Conservation (phyloP, 2,797 vertebrate species). For the Sciurus vulgaris region DNA sequence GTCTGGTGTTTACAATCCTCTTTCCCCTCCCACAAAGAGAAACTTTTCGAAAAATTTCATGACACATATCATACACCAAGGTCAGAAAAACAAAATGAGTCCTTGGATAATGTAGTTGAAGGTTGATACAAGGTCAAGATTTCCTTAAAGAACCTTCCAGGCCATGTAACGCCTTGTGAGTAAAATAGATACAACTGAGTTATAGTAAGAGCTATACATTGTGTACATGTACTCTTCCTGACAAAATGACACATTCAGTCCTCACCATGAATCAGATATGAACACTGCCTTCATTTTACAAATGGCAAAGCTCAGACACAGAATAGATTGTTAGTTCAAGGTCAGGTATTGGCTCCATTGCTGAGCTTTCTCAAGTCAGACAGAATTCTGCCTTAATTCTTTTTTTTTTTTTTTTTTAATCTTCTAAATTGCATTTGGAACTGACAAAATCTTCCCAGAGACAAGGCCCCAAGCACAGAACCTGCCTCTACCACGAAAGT, state of each 20-base stretch:
- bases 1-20: neutral
- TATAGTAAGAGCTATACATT: neutral
- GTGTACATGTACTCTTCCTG: neutral
- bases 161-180: neutral
- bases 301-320: neutral
- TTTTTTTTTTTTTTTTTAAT: neutral
- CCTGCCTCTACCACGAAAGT: neutral
- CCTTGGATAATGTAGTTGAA: neutral
- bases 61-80: neutral
- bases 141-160: neutral
- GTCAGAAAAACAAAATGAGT: neutral
- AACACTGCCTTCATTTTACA: neutral
- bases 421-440: constrained; percentile 75
- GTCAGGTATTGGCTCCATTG: neutral
- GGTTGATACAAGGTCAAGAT: neutral
- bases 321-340: neutral
- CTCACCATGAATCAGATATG: neutral
- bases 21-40: neutral
- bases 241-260: neutral
- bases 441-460: constrained; percentile 4
- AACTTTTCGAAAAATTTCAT: neutral
- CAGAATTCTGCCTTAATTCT: neutral
- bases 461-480: neutral
- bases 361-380: neutral
- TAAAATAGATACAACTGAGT: neutral